phyloP scores from a whole-genome alignment of 2,113 vertebrate genomes.

The Cacatua alba region DNA sequence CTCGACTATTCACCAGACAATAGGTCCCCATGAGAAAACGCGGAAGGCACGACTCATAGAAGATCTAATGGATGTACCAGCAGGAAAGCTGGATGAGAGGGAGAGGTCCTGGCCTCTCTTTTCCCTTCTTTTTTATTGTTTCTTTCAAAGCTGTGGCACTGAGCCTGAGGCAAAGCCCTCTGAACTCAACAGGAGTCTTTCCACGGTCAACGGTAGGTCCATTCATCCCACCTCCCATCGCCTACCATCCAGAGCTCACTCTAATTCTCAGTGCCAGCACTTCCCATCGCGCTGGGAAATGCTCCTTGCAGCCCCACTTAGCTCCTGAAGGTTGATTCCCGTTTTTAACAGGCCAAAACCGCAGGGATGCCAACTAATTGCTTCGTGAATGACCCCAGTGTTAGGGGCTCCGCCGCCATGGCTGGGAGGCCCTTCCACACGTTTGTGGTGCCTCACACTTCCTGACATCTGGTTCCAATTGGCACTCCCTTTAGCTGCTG shows the following conservation, averaged over 20 bases:
- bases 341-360: background rate
- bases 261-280: background rate
- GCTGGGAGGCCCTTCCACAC: constrained; percentile 38
- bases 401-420: constrained; percentile 10
- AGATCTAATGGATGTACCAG: background rate
- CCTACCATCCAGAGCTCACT: background rate
- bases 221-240: background rate
- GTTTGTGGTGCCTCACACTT: constrained; percentile 55
- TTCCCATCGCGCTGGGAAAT: background rate
- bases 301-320: background rate
- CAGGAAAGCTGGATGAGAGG: background rate
- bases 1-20: background rate
- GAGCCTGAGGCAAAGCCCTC: background rate
- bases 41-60: background rate
- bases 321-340: constrained; percentile 23
- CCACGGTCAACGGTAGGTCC: fast-evolving
- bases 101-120: background rate
- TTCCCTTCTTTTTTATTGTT: background rate
- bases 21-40: background rate
- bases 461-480: constrained; percentile 73
- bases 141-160: background rate
- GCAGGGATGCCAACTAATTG: constrained; percentile 35
- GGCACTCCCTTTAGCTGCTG: background rate
- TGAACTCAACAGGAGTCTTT: background rate
- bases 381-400: constrained; percentile 55